Conservation (phyloP, 2,113 vertebrate species). For the Paedocypris sp. region DNA sequence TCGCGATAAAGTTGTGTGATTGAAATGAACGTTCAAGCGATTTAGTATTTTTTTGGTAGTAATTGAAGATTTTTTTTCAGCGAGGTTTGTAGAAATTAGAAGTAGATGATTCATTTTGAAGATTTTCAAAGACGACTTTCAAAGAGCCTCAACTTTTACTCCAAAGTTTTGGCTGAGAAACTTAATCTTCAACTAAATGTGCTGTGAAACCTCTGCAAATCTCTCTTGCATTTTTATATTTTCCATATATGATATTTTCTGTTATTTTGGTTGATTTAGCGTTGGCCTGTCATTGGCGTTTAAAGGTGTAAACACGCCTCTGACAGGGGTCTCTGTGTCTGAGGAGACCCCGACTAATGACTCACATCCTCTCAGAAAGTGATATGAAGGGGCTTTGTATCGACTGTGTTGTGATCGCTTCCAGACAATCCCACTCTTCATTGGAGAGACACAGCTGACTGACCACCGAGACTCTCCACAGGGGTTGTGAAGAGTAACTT, state of each 20-base stretch:
- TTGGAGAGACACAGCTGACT: slow-evolving; percentile 7
- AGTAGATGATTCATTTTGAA: not conserved
- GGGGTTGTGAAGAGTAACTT: slow-evolving; percentile 14
- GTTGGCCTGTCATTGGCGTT: slow-evolving; percentile 20
- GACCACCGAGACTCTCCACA: slow-evolving; percentile 12
- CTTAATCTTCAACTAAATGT: not conserved
- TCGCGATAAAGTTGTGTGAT: too few relatives aligned
- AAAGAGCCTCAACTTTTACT: not conserved
- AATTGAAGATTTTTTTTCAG: not conserved
- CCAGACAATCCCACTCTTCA: slow-evolving; percentile 20
- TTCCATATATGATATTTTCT: not conserved
- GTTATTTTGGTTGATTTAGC: not conserved
- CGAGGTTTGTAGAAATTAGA: slow-evolving; percentile 12
- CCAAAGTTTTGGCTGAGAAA: slow-evolving; percentile 2
- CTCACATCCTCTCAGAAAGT: slow-evolving; percentile 51
- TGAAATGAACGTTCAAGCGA: too few relatives aligned
- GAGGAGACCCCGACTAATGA: slow-evolving; percentile 40
- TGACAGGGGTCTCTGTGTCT: slow-evolving; percentile 39
- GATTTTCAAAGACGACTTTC: not conserved
- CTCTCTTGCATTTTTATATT: not conserved
- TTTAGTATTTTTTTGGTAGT: too few relatives aligned
- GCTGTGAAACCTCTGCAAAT: not conserved
- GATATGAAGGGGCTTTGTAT: slow-evolving; percentile 40
- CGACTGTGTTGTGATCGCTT: slow-evolving; percentile 31
- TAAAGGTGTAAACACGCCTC: slow-evolving; percentile 34